phyloP scores from a whole-genome alignment of 2,888 invertebrate species.

The Pollenia angustigena region DNA sequence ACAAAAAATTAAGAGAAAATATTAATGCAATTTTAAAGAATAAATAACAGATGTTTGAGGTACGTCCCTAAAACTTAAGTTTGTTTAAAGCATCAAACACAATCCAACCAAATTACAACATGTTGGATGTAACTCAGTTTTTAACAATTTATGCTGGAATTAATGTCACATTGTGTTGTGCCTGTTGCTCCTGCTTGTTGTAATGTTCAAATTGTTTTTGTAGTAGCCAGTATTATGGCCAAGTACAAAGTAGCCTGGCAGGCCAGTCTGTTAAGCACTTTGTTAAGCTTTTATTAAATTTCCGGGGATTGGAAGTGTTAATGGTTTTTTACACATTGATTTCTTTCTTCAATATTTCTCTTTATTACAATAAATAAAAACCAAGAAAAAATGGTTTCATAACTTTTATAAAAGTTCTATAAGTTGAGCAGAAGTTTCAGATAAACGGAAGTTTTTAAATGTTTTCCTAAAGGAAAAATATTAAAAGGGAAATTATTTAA shows the following conservation, averaged over 20 bases:
- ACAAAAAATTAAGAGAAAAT: slow-evolving; percentile 1
- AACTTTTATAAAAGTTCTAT: neutral
- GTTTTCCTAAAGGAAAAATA: neutral
- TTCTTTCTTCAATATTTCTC: no score
- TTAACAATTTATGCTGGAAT: slow-evolving; percentile 6
- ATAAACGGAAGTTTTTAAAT: neutral
- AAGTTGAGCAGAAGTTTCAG: neutral
- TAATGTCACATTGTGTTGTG: slow-evolving; percentile 29
- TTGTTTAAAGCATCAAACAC: slow-evolving; percentile 7
- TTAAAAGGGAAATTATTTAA: neutral
- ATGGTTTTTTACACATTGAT: slow-evolving; percentile 32
- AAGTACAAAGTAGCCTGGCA: slow-evolving; percentile 33
- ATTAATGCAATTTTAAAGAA: neutral
- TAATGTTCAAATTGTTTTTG: neutral
- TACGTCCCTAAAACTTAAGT: no score
- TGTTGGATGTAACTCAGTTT: slow-evolving; percentile 24
- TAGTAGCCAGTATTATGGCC: slow-evolving; percentile 8
- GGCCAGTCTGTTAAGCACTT: slow-evolving; percentile 40
- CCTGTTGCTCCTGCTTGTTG: slow-evolving; percentile 37
- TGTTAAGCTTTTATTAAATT: slow-evolving; percentile 46
- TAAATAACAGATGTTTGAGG: no score
- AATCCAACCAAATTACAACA: slow-evolving; percentile 43
- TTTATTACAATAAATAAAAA: neutral
- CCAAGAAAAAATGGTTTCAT: neutral
- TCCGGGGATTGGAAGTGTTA: slow-evolving; percentile 65